phyloP scores from a whole-genome alignment of 2,113 vertebrate genomes.

The Menidia beryllina region DNA sequence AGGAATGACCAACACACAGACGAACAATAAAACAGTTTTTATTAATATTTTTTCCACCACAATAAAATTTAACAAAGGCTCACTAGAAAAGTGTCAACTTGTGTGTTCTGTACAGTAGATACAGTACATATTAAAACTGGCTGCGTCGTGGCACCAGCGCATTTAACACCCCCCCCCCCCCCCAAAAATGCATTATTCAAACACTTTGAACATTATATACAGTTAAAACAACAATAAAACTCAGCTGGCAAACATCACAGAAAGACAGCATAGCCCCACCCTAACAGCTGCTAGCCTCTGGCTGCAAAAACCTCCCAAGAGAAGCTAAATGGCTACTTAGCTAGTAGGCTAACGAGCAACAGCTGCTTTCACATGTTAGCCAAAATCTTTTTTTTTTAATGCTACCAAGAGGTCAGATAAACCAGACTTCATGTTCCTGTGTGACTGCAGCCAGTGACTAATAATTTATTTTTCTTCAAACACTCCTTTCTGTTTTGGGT shows the following conservation, averaged over 20 bases:
- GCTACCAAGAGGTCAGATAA: constrained; percentile 48
- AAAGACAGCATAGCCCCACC: constrained; percentile 85
- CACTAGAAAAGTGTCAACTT: constrained; percentile 91
- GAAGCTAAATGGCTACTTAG: constrained; percentile 36
- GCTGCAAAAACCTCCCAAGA: constrained; percentile 27
- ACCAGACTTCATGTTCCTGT: constrained; percentile 25
- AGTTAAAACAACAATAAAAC: constrained; percentile 90
- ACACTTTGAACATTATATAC: constrained; percentile 74
- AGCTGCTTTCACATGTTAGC: constrained; percentile 20
- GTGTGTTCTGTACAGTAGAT: constrained; percentile 95
- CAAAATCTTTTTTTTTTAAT: constrained; percentile 12
- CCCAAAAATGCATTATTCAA: constrained; percentile 41
- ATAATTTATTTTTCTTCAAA: not conserved
- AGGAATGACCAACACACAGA: constrained; percentile 44
- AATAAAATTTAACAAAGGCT: constrained; percentile 99
- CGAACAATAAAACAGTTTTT: constrained; percentile 81
- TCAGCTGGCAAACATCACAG: constrained; percentile 86
- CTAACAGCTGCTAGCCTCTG: constrained; percentile 38
- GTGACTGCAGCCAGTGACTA: constrained; percentile 13
- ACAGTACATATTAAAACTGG: constrained; percentile 93
- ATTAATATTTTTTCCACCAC: constrained; percentile 89
- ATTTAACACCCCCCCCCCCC: constrained; percentile 30
- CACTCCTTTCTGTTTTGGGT: not conserved
- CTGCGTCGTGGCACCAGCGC: constrained; percentile 77
- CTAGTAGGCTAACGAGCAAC: constrained; percentile 39